Conservation (phyloP, 2,797 vertebrate genomes). For the Phataginus tetradactyla region DNA sequence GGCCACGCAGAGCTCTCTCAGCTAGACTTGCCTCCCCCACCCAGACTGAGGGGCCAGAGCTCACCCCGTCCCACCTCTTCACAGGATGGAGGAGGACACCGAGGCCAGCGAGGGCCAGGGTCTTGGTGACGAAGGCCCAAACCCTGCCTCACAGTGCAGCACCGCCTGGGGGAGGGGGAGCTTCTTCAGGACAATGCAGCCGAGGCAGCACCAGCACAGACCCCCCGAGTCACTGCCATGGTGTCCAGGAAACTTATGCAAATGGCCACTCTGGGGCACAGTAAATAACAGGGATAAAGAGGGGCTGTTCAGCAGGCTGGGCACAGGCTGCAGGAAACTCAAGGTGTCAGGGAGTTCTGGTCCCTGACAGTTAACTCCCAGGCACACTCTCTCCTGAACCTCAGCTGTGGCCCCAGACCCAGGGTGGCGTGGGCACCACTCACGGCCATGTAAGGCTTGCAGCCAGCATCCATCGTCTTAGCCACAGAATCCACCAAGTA, state of each 20-base stretch:
- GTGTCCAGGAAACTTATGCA: neutral
- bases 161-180: rapidly evolving
- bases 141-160: neutral
- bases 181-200: neutral
- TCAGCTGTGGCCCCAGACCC: neutral
- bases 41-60: neutral
- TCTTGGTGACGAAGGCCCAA: neutral
- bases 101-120: neutral
- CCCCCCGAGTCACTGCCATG: neutral
- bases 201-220: rapidly evolving
- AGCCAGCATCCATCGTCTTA: slow-evolving; percentile 89
- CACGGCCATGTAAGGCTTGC: slow-evolving; percentile 91
- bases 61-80: neutral
- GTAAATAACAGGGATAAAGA: neutral
- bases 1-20: neutral
- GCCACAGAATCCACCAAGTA: slow-evolving; percentile 90
- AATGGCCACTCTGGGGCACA: neutral
- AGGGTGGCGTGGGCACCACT: slow-evolving; percentile 60
- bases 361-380: neutral
- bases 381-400: neutral
- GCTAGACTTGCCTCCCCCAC: neutral
- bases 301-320: neutral
- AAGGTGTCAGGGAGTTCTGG: neutral
- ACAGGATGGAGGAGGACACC: neutral
- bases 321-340: neutral